These are phyloP conservation scores for Chalcis sispes DNA, from an alignment of 2,888 invertebrate genomes.

Conservation along the genomic window DNA sequence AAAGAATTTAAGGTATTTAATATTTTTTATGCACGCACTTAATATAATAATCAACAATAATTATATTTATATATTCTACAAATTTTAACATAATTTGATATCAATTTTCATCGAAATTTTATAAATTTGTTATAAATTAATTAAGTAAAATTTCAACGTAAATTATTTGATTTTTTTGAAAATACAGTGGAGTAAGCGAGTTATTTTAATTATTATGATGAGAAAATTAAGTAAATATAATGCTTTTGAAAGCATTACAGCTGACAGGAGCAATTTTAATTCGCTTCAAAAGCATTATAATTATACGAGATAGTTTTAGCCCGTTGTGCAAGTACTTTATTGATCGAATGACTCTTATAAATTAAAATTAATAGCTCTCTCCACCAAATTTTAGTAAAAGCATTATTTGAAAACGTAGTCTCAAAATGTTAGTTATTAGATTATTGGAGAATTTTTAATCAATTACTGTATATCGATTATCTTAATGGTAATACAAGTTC, in stretches of 20 bases:
- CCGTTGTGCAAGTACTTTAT: slow-evolving; percentile 17
- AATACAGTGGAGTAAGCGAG: no score
- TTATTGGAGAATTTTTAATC: not conserved
- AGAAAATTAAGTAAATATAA: slow-evolving; percentile 28
- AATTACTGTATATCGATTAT: slow-evolving; percentile 3
- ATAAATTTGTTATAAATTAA: slow-evolving; percentile 1
- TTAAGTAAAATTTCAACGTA: not conserved
- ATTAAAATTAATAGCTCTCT: slow-evolving; percentile 44
- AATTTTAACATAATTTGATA: no score
- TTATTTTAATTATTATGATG: slow-evolving; percentile 16
- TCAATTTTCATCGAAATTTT: no score
- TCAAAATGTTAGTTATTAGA: slow-evolving; percentile 25
- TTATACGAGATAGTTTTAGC: slow-evolving; percentile 45
- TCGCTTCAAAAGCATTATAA: slow-evolving; percentile 37
- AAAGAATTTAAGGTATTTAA: no score
- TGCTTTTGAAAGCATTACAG: slow-evolving; percentile 31
- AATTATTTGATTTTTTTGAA: no score
- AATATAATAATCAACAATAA: no score
- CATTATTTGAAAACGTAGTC: slow-evolving; percentile 6
- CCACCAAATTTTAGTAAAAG: slow-evolving; percentile 39
- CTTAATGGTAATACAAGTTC: not conserved
- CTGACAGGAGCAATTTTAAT: slow-evolving; percentile 44
- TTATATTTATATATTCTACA: no score
- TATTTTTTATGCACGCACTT: no score
- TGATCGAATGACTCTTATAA: slow-evolving; percentile 44